phyloP scores from a whole-genome alignment of 2,113 vertebrate genomes.

The Eira barbara region DNA sequence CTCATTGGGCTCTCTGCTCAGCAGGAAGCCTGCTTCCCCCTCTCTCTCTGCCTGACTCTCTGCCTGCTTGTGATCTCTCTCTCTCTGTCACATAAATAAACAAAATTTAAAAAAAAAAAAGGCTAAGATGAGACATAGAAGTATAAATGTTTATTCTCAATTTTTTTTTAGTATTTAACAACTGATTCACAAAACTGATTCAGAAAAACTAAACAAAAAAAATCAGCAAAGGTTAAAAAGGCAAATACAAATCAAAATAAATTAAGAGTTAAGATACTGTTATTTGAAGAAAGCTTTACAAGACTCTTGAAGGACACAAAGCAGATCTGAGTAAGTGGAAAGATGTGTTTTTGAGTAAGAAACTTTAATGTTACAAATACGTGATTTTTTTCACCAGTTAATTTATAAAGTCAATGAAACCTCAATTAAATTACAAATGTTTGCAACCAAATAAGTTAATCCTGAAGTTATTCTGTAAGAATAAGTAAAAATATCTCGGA shows the following conservation, averaged over 20 bases:
- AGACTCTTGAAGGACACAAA: neutral
- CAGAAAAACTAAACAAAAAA: neutral
- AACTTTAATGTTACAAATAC: neutral
- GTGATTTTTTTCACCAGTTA: neutral
- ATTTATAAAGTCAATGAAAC: neutral
- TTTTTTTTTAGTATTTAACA: neutral
- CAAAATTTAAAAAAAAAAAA: no score
- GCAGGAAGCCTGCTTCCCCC: no score
- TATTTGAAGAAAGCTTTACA: neutral
- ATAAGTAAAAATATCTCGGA: neutral
- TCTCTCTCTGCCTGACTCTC: no score
- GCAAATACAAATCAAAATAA: neutral
- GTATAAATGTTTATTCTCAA: neutral
- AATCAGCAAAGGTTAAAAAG: neutral
- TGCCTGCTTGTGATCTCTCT: no score
- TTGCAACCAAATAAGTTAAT: neutral
- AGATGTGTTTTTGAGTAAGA: neutral
- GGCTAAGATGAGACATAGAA: neutral
- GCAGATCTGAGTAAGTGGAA: neutral
- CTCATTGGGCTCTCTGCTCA: no score
- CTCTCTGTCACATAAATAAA: no score
- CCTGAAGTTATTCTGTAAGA: neutral
- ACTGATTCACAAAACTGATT: neutral
- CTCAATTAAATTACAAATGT: neutral
- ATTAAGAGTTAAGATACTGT: neutral